Base-by-base conservation (phyloP, 2,797 vertebrate genomes). In the Cichlasoma orientale region DNA sequence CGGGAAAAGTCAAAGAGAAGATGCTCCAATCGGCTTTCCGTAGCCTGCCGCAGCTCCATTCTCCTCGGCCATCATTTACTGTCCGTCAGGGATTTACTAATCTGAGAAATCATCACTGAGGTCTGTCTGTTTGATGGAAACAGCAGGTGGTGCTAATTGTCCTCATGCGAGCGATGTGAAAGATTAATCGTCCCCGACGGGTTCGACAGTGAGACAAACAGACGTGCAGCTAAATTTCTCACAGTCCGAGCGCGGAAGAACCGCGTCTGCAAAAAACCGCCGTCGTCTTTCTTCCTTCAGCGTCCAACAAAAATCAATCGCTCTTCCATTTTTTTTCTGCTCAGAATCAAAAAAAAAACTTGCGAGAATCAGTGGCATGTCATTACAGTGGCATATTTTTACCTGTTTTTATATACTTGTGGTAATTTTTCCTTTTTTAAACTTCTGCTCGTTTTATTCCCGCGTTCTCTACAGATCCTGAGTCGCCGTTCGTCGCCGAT, bases 331-430 rank as follows among this genome's bases (percentile, higher is more conserved):
- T 52, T 2, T 2, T 44, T 13, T 56, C 29, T 38, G n/a, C 21
- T 50, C 11, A 57, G 18, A 69, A 50, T 12, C 72, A 74, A 54
- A 10, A 56, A 54, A 79, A 7, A 59, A 74, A 38, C 33, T 4
- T 53, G 81, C 63, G 31, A 79, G 41, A 38, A 80, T 72, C 87
- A 88, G 84, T 83, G 88, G 84, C 87, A 88, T 3, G 79, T 80
- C 72, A 77, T 85, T 73, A 87, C 83, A 92, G 86, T 88, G 84
- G 82, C 79, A 87, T 75, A n/a, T 85, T 89, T 88, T 77, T 79
- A 63, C 1, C 5, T 70, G 7, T 31, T 83, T 86, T 87, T 87
- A 71, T 89, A 81, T n/a, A 33, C 31, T 68, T 63, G 10, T 66
- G 57, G 47, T 68, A 47, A 68, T 68, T 19, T 2, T 33, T 23